Evolutionary conservation across 1,140 invertebrate genomes (phyloP), one percentile per base, ranked within the genome.

Genomic region (Medauroidea extradentata): DNA sequence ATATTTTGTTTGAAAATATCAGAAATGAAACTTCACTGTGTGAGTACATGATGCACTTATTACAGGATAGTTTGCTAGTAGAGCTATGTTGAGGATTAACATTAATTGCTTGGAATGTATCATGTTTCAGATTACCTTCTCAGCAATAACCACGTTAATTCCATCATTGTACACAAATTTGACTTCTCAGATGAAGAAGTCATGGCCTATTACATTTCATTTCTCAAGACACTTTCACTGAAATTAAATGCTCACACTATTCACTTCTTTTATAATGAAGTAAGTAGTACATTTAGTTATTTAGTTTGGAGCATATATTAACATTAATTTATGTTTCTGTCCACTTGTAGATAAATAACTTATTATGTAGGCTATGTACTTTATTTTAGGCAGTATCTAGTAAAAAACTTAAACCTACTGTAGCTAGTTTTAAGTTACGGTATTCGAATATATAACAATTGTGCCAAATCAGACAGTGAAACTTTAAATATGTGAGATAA

Each of bases 151-250:
- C 96, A 99, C 81, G 95, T 99, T 18, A 99, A 99, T 78, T 95
- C 92, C 34, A 99, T 99, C 69, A 99, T 99, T 72, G 92, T 96
- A 39, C 96, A 99, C 77, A 98, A 98, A 78, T 99, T 99, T 84
- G 97, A 99, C 75, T 98, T 99, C 71, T 95, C 93, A 14, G 96
- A 99, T 79, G 98, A 99, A 79, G 98, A 99, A 84, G 95, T 99
- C 2, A 98, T 99, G 94, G 97, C 96, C 4, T 99, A 99, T 75
- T 99, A 99, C 75, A 99, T 99, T 73, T 97, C 96, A 46, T 99
- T 99, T 74, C 75, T 99, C 55, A 99, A 99, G 77, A 99, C 96
- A 0, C 79, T 99, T 16, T 99, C 96, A 64, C 81, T 99, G 39
- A 99, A 99, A 79, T 77, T 99, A n/a, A 99, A 99, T 79, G 86